These are phyloP conservation scores for Drosophila melanica DNA, from an alignment of 1,140 invertebrate species.

Conservation along the genomic window DNA sequence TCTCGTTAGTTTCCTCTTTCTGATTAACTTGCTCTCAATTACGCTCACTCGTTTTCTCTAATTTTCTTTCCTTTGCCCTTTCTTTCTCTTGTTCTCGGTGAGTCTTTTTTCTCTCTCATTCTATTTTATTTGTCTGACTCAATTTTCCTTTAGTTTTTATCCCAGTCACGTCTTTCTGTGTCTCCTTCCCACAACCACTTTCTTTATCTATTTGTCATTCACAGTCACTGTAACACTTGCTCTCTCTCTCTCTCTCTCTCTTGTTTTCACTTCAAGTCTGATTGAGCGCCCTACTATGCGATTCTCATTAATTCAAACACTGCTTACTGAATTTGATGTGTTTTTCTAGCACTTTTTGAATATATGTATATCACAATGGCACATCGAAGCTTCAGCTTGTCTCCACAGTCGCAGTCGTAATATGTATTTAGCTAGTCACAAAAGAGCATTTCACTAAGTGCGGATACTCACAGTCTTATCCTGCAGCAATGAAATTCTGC, in stretches of 20 bases:
- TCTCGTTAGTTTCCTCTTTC: too few species aligned
- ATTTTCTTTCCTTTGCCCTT: background rate
- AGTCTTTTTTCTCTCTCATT: background rate
- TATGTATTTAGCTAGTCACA: background rate
- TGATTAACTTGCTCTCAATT: too few species aligned
- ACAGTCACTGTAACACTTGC: too few species aligned
- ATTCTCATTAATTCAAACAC: background rate
- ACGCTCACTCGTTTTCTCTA: background rate
- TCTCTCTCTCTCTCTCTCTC: background rate
- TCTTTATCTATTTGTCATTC: background rate
- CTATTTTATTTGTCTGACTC: too few species aligned
- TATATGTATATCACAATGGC: too few species aligned
- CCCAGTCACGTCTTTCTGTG: background rate
- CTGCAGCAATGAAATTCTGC: slow-evolving; percentile 91
- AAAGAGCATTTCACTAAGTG: background rate
- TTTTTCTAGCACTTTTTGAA: too few species aligned
- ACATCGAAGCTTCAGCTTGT: background rate
- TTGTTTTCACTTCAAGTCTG: too few species aligned
- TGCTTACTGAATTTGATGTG: too few species aligned
- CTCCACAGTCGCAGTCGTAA: background rate
- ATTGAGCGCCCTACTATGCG: slow-evolving; percentile 2
- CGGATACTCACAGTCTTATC: slow-evolving; percentile 91
- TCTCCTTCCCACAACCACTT: background rate
- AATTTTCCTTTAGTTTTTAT: background rate
- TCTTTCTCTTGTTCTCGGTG: background rate